phyloP scores from a whole-genome alignment of 2,113 vertebrate genomes.

The Ctenomys sociabilis region DNA sequence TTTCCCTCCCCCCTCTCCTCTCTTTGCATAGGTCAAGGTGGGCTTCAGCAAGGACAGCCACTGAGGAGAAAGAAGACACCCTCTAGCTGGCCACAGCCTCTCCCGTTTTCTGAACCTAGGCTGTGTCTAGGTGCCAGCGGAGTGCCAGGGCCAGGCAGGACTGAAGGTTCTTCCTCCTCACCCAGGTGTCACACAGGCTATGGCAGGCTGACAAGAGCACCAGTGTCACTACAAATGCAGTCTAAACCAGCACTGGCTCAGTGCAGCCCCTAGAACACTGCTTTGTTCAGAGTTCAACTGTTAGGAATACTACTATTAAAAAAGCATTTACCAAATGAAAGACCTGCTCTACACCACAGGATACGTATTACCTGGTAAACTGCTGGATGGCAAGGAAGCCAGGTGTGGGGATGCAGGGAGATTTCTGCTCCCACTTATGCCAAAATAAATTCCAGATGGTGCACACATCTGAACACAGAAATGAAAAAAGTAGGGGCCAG shows the following conservation, averaged over 20 bases:
- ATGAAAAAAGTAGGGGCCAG: background rate
- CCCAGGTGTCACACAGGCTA: background rate
- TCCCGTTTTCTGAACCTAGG: background rate
- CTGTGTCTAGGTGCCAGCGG: background rate
- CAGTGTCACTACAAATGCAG: background rate
- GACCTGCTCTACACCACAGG: background rate
- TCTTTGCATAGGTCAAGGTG: background rate
- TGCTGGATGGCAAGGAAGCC: background rate
- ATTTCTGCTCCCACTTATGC: background rate
- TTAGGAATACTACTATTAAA: background rate
- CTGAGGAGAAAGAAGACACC: background rate
- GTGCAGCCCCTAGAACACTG: background rate
- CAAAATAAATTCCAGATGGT: conserved; percentile 24
- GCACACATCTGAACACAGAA: background rate
- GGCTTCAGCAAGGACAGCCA: background rate
- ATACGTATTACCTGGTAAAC: background rate
- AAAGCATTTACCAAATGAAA: background rate
- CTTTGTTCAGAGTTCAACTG: background rate
- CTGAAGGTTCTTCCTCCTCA: background rate
- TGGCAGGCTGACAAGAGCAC: background rate
- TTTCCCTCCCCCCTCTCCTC: too few species aligned
- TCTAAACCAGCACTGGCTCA: background rate
- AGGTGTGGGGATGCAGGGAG: background rate
- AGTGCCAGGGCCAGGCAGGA: background rate
- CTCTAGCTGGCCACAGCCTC: background rate